phyloP scores from a whole-genome alignment of 2,113 vertebrate species.

The Lonchura striata region DNA sequence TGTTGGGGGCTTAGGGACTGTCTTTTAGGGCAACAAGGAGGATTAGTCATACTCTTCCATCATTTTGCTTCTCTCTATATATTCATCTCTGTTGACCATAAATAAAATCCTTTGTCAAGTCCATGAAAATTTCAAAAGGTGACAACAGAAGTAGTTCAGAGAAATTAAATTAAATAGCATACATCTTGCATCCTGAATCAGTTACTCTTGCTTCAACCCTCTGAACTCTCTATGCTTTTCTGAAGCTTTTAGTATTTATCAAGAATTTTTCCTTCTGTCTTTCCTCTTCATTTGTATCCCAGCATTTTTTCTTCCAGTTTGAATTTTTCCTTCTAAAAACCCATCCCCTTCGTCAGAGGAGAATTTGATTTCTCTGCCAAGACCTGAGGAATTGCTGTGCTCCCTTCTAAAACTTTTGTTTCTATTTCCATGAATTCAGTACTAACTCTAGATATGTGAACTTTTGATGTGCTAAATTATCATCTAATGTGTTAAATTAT shows the following conservation, averaged over 20 bases:
- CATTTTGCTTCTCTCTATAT: background rate
- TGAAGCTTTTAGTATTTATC: background rate
- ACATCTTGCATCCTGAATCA: background rate
- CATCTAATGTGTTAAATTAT: background rate
- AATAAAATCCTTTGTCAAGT: conserved; percentile 15
- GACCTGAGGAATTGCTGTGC: background rate
- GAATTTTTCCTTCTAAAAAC: background rate
- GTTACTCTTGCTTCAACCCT: background rate
- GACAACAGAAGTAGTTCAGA: background rate
- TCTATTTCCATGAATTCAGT: background rate
- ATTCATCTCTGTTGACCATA: background rate
- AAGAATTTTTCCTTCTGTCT: background rate
- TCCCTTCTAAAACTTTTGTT: background rate
- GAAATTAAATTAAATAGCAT: background rate
- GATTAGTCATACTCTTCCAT: background rate
- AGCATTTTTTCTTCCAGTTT: background rate
- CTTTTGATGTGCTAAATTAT: background rate
- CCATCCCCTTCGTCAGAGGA: background rate
- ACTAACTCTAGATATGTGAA: background rate
- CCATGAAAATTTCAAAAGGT: background rate
- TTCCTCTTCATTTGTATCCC: background rate
- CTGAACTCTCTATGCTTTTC: background rate
- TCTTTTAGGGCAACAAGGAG: background rate
- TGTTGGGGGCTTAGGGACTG: background rate
- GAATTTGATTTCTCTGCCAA: background rate